Conservation (phyloP, 1,140 invertebrate genomes). For the Bursaphelenchus mucronatus region DNA sequence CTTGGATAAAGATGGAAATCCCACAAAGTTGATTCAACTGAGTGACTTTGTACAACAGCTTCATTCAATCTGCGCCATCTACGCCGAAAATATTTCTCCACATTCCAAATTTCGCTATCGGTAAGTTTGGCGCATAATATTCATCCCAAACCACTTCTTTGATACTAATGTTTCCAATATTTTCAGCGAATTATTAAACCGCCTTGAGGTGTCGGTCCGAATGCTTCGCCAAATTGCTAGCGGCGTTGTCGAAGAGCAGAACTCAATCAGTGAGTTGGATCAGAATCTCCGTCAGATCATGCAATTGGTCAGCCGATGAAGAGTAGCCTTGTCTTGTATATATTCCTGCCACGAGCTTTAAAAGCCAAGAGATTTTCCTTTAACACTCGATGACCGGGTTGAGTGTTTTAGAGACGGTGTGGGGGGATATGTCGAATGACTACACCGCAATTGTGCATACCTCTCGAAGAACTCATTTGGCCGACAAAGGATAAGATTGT, state of each 20-base stretch:
- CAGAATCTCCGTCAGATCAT: slow-evolving; percentile 54
- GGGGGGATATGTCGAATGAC: too few relatives aligned
- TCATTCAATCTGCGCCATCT: slow-evolving; percentile 54
- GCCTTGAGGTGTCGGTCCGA: slow-evolving; percentile 49
- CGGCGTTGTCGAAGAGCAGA: slow-evolving; percentile 32
- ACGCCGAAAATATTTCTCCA: slow-evolving; percentile 60
- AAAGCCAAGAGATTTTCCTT: too few relatives aligned
- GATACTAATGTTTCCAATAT: not conserved
- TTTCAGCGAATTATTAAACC: slow-evolving; percentile 53
- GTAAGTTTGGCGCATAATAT: slow-evolving; percentile 26
- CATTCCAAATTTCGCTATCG: slow-evolving; percentile 58
- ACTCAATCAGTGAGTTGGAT: slow-evolving; percentile 49
- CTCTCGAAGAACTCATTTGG: too few relatives aligned
- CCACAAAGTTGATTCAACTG: slow-evolving; percentile 40
- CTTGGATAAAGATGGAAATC: slow-evolving; percentile 9
- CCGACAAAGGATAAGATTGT: too few relatives aligned
- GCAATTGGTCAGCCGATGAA: slow-evolving; percentile 47
- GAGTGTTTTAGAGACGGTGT: too few relatives aligned
- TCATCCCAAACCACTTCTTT: slow-evolving; percentile 15
- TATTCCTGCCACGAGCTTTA: too few relatives aligned
- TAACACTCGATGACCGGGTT: too few relatives aligned
- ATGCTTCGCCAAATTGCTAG: slow-evolving; percentile 41
- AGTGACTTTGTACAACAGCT: slow-evolving; percentile 53
- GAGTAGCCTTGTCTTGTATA: too few relatives aligned
- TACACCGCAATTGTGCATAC: too few relatives aligned